phyloP scores from a whole-genome alignment of 2,797 vertebrate genomes.

The Poeciliopsis paucimaculata region DNA sequence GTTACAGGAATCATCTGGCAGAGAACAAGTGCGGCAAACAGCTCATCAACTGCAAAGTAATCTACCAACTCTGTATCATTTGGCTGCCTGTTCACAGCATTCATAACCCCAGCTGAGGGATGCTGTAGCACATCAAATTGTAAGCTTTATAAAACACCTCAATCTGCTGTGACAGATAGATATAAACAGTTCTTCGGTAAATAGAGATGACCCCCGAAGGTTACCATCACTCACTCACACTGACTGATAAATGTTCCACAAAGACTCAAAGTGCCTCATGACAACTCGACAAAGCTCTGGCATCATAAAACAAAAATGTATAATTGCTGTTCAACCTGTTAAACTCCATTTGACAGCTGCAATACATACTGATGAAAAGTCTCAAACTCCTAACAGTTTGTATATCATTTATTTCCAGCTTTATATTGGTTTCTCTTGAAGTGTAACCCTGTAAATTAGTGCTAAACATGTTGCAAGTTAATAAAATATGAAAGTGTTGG shows the following conservation, averaged over 20 bases:
- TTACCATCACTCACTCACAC: conserved; percentile 54
- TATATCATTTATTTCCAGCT: conserved; percentile 1
- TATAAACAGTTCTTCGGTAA: conserved; percentile 59
- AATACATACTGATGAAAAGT: conserved; percentile 2
- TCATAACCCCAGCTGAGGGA: conserved; percentile 60
- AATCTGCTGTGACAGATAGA: conserved; percentile 60
- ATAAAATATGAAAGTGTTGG: conserved; percentile 15
- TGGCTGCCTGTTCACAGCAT: conserved; percentile 53
- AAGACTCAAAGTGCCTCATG: conserved; percentile 30
- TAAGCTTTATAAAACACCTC: conserved; percentile 71
- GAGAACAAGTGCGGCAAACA: conserved; percentile 50
- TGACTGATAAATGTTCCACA: conserved; percentile 42
- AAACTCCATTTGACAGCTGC: conserved; percentile 15
- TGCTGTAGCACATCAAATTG: conserved; percentile 55
- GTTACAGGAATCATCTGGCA: conserved; percentile 61
- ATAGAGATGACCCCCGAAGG: conserved; percentile 70
- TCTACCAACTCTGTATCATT: conserved; percentile 54
- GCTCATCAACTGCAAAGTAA: conserved; percentile 63
- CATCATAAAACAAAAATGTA: conserved; percentile 25
- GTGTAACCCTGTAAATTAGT: conserved; percentile 33
- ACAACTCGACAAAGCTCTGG: conserved; percentile 17
- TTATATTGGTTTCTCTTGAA: conserved; percentile 22
- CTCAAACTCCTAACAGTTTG: conserved; percentile 2
- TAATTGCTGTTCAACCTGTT: conserved; percentile 6
- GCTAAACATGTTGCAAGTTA: conserved; percentile 15